Percentiles rank a stretch among this genome's conserved stretches.
These are phyloP conservation scores for Rhinolophus sinicus DNA, from an alignment of 2,113 vertebrate genomes.

Conservation along the genomic window DNA sequence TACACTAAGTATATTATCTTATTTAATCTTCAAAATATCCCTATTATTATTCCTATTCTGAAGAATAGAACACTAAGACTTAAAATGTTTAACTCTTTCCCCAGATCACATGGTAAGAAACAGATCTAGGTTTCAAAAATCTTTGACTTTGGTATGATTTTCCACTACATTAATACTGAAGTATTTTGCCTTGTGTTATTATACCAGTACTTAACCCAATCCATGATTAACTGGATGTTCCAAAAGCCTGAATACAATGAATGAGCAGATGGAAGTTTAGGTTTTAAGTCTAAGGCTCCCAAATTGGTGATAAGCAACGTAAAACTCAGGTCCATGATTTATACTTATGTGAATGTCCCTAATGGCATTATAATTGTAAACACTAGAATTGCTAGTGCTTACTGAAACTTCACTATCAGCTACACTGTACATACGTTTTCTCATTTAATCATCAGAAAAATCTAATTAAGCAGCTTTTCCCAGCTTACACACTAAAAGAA, in stretches of 20 bases:
- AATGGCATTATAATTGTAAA: background rate
- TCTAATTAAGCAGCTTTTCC: background rate
- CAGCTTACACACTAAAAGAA: background rate
- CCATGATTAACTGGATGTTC: background rate
- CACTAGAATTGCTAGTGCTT: background rate
- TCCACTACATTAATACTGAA: background rate
- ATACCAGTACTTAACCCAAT: constrained; percentile 5
- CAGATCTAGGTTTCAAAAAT: background rate
- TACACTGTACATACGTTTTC: background rate
- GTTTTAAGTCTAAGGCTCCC: background rate
- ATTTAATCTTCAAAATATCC: background rate
- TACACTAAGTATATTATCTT: background rate
- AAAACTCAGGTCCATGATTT: background rate
- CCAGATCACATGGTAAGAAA: background rate
- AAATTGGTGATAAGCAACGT: background rate
- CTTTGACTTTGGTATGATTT: background rate
- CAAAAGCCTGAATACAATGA: background rate
- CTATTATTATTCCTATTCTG: background rate
- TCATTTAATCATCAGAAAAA: background rate
- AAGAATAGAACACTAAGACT: background rate
- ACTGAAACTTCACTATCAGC: background rate
- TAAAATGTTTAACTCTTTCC: background rate
- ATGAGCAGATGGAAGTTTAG: background rate
- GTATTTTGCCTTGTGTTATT: background rate
- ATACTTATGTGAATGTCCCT: background rate